Evolutionary conservation across 2,113 vertebrate species (phyloP), one percentile per base, ranked within the genome.

Genomic region (Polyodon spathula): DNA sequence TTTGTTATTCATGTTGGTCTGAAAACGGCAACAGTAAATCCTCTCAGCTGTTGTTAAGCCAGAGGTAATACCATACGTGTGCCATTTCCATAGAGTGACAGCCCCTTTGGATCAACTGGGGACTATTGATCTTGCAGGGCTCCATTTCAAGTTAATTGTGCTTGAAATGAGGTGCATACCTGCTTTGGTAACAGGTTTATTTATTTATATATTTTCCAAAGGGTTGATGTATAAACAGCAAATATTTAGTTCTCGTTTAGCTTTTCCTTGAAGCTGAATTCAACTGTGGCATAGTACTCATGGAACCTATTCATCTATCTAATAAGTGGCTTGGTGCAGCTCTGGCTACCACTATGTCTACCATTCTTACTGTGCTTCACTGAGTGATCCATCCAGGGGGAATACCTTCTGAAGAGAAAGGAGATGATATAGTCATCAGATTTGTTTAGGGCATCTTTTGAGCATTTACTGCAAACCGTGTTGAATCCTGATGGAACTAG

Each of bases 111-210:
- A 86, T 88, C 85, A 85, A 86, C 81, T 82, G 76, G 80, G 81
- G 79, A 83, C 83, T 86, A 88, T 88, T 87, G 87, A 89, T 89
- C 86, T 78, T 78, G 78, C 80, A 85, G 79, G 77, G 82, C 81
- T 86, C 84, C 83, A 89, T 87, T 89, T 87, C 82, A 84, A 86
- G 82, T 87, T 88, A 88, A 89, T 86, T 86, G 85, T 83, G 85
- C 86, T 88, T 89, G 85, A 88, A 89, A 89, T 89, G 85, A 89
- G 86, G 83, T 85, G 73, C 81, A 78, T 83, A 84, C 79, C 82
- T 84, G 80, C 79, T 74, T 73, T 63, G 72, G 73, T 73, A 83
- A 81, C 71, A 37, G 71, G 64, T 78, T 82, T 82, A 83, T 86
- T 81, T 81, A 84, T 27, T 27, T 27, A 27, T 27, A 27, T 85